Evolutionary conservation across 2,797 vertebrate genomes (phyloP).

Genomic region (Paedocypris micromegethes): DNA sequence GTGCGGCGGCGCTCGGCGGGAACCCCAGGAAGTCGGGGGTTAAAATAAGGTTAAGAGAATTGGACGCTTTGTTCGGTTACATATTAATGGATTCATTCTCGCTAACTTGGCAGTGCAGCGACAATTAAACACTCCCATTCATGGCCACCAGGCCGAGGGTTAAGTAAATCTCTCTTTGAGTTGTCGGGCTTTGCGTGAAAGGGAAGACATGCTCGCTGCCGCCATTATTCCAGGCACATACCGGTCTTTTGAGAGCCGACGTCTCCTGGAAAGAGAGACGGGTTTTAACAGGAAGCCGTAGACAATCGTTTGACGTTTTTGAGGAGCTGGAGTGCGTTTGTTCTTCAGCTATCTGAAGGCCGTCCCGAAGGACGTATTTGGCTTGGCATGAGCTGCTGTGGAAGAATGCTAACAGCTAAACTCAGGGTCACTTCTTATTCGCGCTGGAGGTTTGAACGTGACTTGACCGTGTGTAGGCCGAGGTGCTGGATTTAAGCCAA

Average conservation of each 20-base stretch:
- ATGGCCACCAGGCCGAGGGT: conserved; percentile 50
- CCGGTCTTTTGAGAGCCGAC: neutral
- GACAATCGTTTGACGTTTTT: conserved; percentile 19
- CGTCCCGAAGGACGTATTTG: conserved; percentile 24
- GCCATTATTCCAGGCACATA: conserved; percentile 36
- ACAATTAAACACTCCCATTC: conserved; percentile 61
- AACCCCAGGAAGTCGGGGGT: conserved; percentile 53
- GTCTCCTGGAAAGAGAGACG: conserved; percentile 13
- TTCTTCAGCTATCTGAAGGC: conserved; percentile 21
- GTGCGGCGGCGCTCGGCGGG: conserved; percentile 42
- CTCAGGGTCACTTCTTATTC: conserved; percentile 7
- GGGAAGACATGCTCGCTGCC: conserved; percentile 35
- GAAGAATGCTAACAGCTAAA: conserved; percentile 24
- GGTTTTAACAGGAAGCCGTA: conserved; percentile 32
- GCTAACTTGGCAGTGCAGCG: conserved; percentile 57
- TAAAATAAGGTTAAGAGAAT: conserved; percentile 66
- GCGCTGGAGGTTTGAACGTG: too few species aligned
- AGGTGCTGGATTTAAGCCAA: too few species aligned
- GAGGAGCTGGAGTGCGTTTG: conserved; percentile 6
- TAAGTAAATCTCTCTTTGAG: conserved; percentile 53
- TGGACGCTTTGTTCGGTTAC: conserved; percentile 58
- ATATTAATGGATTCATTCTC: conserved; percentile 65
- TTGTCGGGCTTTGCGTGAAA: conserved; percentile 35
- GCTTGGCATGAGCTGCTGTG: conserved; percentile 8
- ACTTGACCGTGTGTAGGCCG: too few species aligned